Evolutionary conservation across 1,140 invertebrate genomes (phyloP).

Genomic region (Lucilia cuprina): DNA sequence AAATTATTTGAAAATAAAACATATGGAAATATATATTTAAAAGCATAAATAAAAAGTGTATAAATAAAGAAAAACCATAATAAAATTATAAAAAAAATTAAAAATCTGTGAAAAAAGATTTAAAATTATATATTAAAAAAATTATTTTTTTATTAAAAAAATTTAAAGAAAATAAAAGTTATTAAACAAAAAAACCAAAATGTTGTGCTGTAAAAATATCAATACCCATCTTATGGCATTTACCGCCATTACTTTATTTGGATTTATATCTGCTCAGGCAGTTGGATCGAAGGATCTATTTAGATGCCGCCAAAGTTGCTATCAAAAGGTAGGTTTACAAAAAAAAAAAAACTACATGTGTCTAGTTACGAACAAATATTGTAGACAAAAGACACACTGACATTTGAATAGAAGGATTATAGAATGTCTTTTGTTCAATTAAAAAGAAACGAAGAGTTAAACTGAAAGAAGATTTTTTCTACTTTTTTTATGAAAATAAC

Average conservation of each 20-base stretch:
- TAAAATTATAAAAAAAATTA: neutral
- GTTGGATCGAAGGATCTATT: slow-evolving; percentile 42
- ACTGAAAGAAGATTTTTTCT: neutral
- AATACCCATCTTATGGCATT: neutral
- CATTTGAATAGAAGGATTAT: slow-evolving; percentile 5
- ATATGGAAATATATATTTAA: neutral
- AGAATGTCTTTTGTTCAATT: neutral
- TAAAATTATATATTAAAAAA: neutral
- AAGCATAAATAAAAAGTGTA: neutral
- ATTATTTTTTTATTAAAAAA: neutral
- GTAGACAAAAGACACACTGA: neutral
- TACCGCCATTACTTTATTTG: slow-evolving; percentile 38
- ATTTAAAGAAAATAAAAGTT: neutral
- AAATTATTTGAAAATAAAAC: neutral
- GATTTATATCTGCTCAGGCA: slow-evolving; percentile 39
- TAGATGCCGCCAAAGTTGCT: slow-evolving; percentile 42
- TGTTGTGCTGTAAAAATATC: slow-evolving; percentile 2
- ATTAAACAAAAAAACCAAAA: neutral
- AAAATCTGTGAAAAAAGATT: neutral
- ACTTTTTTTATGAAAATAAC: neutral
- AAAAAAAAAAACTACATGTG: neutral
- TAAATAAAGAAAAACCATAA: neutral
- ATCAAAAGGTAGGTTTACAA: slow-evolving; percentile 40
- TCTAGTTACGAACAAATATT: neutral
- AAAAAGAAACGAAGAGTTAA: neutral